A percentile compares a stretch with the other conserved stretches of the same genome.
Evolutionary conservation across 2,113 vertebrate species (phyloP).

Genomic region (Rhegmatorhina hoffmannsi): DNA sequence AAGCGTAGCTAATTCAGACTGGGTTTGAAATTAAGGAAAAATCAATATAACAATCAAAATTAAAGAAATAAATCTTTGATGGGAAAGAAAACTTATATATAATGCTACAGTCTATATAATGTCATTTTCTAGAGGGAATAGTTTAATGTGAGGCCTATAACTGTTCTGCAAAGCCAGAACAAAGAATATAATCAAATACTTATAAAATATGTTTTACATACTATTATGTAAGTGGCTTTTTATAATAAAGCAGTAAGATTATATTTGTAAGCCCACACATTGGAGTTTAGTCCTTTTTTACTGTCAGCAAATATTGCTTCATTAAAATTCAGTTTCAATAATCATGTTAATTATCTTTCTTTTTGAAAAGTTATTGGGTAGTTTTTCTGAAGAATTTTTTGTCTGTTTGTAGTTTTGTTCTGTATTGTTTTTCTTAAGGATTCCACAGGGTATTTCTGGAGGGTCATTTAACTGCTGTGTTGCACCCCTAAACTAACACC

Average conservation of each 20-base stretch:
- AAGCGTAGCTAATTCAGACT: not conserved
- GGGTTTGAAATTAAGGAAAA: not conserved
- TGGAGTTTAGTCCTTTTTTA: not conserved
- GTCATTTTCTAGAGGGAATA: not conserved
- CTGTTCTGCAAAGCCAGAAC: not conserved
- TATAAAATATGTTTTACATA: not conserved
- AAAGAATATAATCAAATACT: not conserved
- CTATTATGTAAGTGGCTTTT: not conserved
- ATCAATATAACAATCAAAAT: not conserved
- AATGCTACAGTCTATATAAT: not conserved
- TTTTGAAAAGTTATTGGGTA: not conserved
- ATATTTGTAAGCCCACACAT: not conserved
- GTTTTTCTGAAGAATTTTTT: not conserved
- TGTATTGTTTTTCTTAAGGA: not conserved
- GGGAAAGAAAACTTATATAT: not conserved
- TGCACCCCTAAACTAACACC: not conserved
- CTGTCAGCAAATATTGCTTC: not conserved
- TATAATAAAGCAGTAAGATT: not conserved
- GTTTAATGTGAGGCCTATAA: not conserved
- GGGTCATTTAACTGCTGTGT: not conserved
- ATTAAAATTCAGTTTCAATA: not conserved
- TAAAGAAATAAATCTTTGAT: not conserved
- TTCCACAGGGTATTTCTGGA: accelerated
- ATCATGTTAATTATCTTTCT: not conserved
- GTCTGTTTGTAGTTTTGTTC: not conserved